Evolutionary conservation across 2,797 vertebrate genomes (phyloP), one percentile per base, ranked within the genome.

Genomic region (Neostethus bicornis): DNA sequence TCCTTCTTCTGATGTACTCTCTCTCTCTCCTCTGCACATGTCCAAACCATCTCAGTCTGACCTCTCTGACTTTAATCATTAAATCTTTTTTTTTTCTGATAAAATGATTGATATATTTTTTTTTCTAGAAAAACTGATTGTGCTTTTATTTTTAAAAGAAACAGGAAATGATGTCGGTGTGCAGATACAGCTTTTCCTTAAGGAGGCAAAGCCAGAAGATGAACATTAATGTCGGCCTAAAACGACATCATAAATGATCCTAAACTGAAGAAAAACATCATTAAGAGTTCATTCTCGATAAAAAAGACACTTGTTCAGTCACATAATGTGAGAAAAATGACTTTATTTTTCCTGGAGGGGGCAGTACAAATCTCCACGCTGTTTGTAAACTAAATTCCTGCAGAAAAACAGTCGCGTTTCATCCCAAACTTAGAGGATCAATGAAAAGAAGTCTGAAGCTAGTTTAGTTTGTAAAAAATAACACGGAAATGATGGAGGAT

Each of bases 271-370:
- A 76, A 34, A 6, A 79, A 79, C 68, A 50, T 28, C 43, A 25
- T 34, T 1, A 19, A 3, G 50, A 51, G 60, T 24, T 47, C 2
- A 43, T 19, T 73, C 77, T 37, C 44, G 28, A 65, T 11, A 32
- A 73, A 81, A 87, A 24, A 78, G 70, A 55, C 10, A 83, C 68
- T 77, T 76, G 78, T 86, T 84, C 75, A 88, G 79, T 86, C 79
- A 79, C 48, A 83, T 45, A 64, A 55, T 65, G 44, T 42, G 3
- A 45, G 17, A 57, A 57, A 83, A 73, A 80, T 38, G 80, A 90
- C 90, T 91, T 92, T 91, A 89, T 88, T 66, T 91, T 92, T 84
- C 81, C 66, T 81, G 79, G 82, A 83, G 73, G 57, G 65, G 59
- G 51, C 37, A 76, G 66, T 77, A 73, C n/a, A 24, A 83, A 81